These are phyloP conservation scores for Dromiciops gliroides DNA, from an alignment of 2,113 vertebrate species.

Conservation along the genomic window DNA sequence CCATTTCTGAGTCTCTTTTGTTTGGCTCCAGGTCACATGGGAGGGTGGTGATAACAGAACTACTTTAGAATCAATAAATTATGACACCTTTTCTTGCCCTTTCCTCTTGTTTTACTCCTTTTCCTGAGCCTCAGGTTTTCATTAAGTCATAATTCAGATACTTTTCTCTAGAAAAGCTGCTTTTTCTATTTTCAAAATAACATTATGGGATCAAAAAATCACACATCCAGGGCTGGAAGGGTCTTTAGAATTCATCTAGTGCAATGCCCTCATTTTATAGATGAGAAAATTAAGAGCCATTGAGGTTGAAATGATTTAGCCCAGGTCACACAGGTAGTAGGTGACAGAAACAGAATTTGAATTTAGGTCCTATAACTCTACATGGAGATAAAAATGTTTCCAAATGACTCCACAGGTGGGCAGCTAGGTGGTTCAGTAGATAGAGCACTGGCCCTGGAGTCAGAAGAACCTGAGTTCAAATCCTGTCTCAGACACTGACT, in stretches of 20 bases:
- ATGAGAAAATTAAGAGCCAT: neutral
- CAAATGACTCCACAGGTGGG: too few species aligned
- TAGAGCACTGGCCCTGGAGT: neutral
- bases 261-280: neutral
- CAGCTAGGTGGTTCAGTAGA: neutral
- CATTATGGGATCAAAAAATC: neutral
- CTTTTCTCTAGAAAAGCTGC: neutral
- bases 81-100: neutral
- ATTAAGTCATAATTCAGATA: neutral
- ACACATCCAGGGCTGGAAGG: neutral
- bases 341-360: too few species aligned
- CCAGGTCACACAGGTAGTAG: too few species aligned
- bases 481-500: neutral
- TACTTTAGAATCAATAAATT: too few species aligned
- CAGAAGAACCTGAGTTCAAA: neutral
- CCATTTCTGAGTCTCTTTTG: neutral
- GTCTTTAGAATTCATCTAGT: neutral
- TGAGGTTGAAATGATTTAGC: neutral
- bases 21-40: neutral
- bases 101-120: neutral
- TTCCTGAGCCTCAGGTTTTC: neutral
- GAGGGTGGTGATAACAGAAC: neutral
- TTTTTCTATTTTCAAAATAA: neutral
- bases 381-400: neutral
- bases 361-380: neutral